Evolutionary conservation across 2,797 vertebrate species (phyloP).

Genomic region (Gadopsis bispinosus): DNA sequence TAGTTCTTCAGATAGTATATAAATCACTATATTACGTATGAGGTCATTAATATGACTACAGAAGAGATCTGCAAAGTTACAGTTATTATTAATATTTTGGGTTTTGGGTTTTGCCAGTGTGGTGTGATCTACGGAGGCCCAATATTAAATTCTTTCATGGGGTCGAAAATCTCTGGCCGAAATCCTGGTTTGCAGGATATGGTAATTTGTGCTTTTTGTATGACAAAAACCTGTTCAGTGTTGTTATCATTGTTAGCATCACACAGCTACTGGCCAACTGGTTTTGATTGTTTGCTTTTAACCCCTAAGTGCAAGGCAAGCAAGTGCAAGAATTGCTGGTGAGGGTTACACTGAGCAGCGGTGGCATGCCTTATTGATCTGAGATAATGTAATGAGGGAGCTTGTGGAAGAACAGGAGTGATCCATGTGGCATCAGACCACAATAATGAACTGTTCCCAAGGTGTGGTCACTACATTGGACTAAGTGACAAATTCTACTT

Average conservation of each 20-base stretch:
- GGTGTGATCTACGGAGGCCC: too few species aligned
- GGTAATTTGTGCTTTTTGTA: background rate
- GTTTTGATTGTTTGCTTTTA: conserved; percentile 53
- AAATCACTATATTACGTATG: too few species aligned
- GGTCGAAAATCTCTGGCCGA: too few species aligned
- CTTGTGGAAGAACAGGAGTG: conserved; percentile 23
- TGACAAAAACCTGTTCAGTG: conserved; percentile 2
- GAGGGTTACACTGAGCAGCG: conserved; percentile 24
- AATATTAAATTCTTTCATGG: too few species aligned
- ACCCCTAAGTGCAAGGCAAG: conserved; percentile 20
- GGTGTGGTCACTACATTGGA: background rate
- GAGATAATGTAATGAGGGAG: conserved; percentile 59
- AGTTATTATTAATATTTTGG: too few species aligned
- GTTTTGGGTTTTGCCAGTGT: too few species aligned
- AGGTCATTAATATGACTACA: too few species aligned
- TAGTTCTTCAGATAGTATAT: too few species aligned
- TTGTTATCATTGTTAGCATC: conserved; percentile 4
- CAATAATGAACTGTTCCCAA: conserved; percentile 59
- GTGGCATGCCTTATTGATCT: conserved; percentile 57
- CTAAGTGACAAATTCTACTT: conserved; percentile 18
- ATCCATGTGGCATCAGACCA: conserved; percentile 55
- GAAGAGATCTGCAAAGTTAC: too few species aligned
- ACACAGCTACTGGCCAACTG: background rate
- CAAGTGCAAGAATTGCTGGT: conserved; percentile 14
- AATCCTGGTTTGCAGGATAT: background rate